phyloP scores from a whole-genome alignment of 2,797 vertebrate species.

The Melanotaenia boesemani region DNA sequence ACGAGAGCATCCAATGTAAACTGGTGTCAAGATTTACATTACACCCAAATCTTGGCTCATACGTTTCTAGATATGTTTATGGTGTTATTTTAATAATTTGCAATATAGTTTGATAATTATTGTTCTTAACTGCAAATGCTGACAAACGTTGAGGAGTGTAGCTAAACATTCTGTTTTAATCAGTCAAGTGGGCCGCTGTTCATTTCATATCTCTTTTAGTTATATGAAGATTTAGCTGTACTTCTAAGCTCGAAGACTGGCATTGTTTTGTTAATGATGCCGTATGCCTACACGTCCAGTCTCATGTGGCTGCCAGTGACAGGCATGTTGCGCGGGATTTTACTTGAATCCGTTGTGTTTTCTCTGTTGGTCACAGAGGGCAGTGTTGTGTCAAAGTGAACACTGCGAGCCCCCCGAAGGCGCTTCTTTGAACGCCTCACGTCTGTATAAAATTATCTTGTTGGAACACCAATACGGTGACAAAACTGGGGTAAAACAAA shows the following conservation, averaged over 20 bases:
- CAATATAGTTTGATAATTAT: neutral
- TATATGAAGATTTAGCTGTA: fast-evolving
- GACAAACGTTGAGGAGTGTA: conserved; percentile 14
- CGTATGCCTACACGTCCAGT: neutral
- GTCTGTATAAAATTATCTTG: conserved; percentile 11
- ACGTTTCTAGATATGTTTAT: neutral
- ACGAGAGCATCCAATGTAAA: neutral
- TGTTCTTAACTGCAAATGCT: neutral
- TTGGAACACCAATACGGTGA: neutral
- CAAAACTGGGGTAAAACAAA: neutral
- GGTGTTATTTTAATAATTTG: too few species aligned
- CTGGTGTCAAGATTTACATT: neutral
- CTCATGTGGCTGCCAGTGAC: conserved; percentile 55
- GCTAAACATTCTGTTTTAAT: neutral
- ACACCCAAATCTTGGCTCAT: neutral
- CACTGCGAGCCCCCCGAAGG: neutral
- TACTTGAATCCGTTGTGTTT: conserved; percentile 64
- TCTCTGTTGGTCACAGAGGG: conserved; percentile 50
- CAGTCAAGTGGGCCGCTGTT: fast-evolving
- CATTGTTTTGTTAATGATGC: neutral
- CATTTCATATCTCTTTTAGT: neutral
- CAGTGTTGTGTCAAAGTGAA: conserved; percentile 49
- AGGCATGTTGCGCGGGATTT: conserved; percentile 75
- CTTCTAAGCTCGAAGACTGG: neutral
- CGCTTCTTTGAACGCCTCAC: neutral